Percentiles rank a stretch among this genome's conserved stretches.
phyloP scores from a whole-genome alignment of 2,797 vertebrate genomes.

The Ptychadena robeensis region DNA sequence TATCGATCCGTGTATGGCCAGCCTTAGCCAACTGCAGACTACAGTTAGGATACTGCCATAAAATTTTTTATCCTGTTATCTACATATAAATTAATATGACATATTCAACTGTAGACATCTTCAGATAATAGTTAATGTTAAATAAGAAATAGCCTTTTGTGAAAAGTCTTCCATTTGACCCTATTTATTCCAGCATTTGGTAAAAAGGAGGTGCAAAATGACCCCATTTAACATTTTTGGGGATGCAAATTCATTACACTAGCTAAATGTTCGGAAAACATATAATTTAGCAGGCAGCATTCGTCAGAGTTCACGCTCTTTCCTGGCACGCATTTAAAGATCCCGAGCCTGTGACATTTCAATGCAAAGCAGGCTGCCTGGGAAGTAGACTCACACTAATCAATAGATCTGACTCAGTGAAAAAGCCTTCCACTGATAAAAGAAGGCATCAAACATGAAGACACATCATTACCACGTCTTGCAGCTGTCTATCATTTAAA shows the following conservation, averaged over 20 bases:
- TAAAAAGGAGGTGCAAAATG: conserved; percentile 61
- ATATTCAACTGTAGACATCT: too few species aligned
- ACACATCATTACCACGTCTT: conserved; percentile 67
- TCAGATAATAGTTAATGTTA: conserved; percentile 28
- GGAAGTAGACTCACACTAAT: conserved; percentile 69
- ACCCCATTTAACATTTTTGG: conserved; percentile 63
- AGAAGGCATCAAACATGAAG: conserved; percentile 68
- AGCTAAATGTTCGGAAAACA: conserved; percentile 69
- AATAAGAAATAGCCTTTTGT: conserved; percentile 45
- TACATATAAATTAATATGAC: too few species aligned
- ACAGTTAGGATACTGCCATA: too few species aligned
- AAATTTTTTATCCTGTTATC: too few species aligned
- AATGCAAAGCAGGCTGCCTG: conserved; percentile 67
- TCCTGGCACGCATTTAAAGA: conserved; percentile 63
- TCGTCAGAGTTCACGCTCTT: conserved; percentile 66
- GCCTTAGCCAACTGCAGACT: too few species aligned
- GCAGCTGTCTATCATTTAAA: conserved; percentile 67
- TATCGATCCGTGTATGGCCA: too few species aligned
- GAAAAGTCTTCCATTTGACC: conserved; percentile 45
- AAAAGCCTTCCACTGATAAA: conserved; percentile 70
- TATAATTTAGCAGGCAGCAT: conserved; percentile 65
- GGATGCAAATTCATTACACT: conserved; percentile 65
- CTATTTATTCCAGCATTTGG: conserved; percentile 59
- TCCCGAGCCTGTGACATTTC: conserved; percentile 65
- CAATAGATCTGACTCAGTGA: conserved; percentile 70